phyloP scores from a whole-genome alignment of 1,140 invertebrate species.

The Rhagoletis zephyria region DNA sequence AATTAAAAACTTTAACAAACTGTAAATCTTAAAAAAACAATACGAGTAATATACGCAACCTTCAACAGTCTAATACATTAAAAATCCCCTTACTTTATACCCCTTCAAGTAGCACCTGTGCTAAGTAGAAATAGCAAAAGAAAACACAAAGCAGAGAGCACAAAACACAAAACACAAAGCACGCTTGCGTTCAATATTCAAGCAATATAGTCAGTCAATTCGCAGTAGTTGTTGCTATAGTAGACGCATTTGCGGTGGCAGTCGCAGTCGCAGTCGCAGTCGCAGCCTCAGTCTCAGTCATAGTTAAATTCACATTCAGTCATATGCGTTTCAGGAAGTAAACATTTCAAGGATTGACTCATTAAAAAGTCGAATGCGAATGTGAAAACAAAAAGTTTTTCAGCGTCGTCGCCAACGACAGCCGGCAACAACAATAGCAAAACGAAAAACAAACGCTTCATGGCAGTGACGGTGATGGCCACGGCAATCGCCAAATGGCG shows the following conservation, averaged over 20 bases:
- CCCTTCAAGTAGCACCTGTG: slow-evolving; percentile 4
- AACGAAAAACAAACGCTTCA: slow-evolving; percentile 29
- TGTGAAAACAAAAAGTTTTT: slow-evolving; percentile 56
- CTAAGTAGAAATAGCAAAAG: neutral
- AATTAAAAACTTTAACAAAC: slow-evolving; percentile 18
- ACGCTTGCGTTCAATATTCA: slow-evolving; percentile 72
- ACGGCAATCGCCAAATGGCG: slow-evolving; percentile 61
- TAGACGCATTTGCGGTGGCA: neutral
- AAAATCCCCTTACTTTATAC: slow-evolving; percentile 53
- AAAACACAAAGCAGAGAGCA: neutral
- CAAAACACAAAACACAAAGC: slow-evolving; percentile 57
- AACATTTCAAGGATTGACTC: slow-evolving; percentile 73
- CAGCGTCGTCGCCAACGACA: neutral
- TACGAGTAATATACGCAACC: slow-evolving; percentile 63
- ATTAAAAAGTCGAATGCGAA: slow-evolving; percentile 70
- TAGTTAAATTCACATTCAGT: slow-evolving; percentile 53
- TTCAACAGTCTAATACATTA: slow-evolving; percentile 71
- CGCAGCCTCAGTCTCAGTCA: slow-evolving; percentile 16
- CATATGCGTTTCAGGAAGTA: slow-evolving; percentile 73
- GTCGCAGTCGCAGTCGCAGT: neutral
- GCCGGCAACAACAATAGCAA: slow-evolving; percentile 55
- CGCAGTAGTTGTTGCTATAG: neutral
- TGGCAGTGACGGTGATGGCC: slow-evolving; percentile 57
- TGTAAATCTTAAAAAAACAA: slow-evolving; percentile 54
- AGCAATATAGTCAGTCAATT: slow-evolving; percentile 28